A percentile compares a stretch with the other conserved stretches of the same genome.
phyloP scores from a whole-genome alignment of 2,113 vertebrate genomes.

The Heterocephalus glaber region DNA sequence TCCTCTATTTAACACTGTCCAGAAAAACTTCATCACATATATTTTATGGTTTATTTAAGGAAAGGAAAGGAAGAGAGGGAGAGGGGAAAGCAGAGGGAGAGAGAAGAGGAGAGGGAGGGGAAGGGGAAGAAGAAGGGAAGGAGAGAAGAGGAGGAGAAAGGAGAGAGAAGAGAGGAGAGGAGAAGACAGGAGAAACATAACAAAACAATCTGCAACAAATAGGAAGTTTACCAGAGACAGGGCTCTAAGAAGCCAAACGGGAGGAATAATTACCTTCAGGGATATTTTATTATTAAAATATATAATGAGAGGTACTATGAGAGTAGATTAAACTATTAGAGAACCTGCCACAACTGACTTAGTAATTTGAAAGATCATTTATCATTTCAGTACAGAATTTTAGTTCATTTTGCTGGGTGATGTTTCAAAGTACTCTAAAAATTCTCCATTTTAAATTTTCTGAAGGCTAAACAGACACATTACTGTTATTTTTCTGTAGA shows the following conservation, averaged over 20 bases:
- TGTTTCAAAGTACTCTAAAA: slow-evolving; percentile 71
- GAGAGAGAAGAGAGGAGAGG: too few relatives aligned
- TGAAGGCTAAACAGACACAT: slow-evolving; percentile 48
- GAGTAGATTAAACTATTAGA: slow-evolving; percentile 78
- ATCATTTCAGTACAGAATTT: slow-evolving; percentile 71
- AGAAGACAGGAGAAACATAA: neutral
- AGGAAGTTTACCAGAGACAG: slow-evolving; percentile 45
- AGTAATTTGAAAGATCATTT: slow-evolving; percentile 75
- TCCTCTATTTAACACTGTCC: neutral
- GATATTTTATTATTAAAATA: slow-evolving; percentile 78
- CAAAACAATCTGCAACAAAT: neutral
- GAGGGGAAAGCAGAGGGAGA: rapidly evolving
- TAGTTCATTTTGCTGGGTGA: slow-evolving; percentile 67
- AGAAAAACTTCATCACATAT: neutral
- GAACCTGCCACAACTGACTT: slow-evolving; percentile 74
- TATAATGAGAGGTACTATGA: slow-evolving; percentile 72
- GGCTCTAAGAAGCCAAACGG: slow-evolving; percentile 52
- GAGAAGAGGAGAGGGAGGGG: neutral
- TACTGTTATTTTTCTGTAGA: neutral
- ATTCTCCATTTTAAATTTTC: neutral
- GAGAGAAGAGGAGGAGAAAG: rapidly evolving
- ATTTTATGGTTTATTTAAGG: neutral
- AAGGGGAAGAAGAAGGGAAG: neutral
- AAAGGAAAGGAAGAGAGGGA: neutral
- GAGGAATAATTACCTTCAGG: slow-evolving; percentile 74